These are phyloP conservation scores for Ceratotherium simum DNA, from an alignment of 2,113 vertebrate species.

Conservation along the genomic window DNA sequence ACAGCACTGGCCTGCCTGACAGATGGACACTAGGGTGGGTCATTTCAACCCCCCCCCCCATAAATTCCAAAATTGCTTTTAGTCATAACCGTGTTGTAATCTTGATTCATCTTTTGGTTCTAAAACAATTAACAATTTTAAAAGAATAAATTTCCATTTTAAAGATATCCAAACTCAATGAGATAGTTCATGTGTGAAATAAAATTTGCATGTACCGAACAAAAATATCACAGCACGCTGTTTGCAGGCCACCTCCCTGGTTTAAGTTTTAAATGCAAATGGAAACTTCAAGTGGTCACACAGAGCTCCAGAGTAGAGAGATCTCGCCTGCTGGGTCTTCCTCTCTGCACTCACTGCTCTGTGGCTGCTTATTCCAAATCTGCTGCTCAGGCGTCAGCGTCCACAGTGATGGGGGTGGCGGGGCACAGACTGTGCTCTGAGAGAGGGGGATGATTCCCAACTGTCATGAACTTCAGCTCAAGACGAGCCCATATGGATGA, in stretches of 20 bases:
- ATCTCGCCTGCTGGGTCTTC: accelerated
- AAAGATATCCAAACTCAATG: not conserved
- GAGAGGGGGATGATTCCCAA: no score
- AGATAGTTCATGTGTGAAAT: not conserved
- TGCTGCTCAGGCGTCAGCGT: accelerated
- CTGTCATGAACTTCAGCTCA: accelerated
- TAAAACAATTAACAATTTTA: not conserved
- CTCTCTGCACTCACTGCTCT: accelerated
- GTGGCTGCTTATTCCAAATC: accelerated
- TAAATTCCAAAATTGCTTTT: not conserved
- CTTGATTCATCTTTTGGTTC: not conserved
- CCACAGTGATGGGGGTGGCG: accelerated
- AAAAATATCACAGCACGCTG: accelerated
- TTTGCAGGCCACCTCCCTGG: not conserved
- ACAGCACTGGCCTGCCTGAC: accelerated
- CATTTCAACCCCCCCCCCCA: accelerated
- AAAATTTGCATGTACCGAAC: accelerated
- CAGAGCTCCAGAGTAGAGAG: accelerated
- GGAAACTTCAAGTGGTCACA: not conserved
- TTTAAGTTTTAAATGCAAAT: not conserved
- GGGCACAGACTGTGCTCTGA: not conserved
- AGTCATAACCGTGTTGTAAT: no score
- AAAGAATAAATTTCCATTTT: not conserved
- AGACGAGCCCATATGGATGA: accelerated
- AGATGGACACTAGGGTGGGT: accelerated